Evolutionary conservation across 2,888 invertebrate genomes (phyloP).

Genomic region (Perizoma flavofasciatum): DNA sequence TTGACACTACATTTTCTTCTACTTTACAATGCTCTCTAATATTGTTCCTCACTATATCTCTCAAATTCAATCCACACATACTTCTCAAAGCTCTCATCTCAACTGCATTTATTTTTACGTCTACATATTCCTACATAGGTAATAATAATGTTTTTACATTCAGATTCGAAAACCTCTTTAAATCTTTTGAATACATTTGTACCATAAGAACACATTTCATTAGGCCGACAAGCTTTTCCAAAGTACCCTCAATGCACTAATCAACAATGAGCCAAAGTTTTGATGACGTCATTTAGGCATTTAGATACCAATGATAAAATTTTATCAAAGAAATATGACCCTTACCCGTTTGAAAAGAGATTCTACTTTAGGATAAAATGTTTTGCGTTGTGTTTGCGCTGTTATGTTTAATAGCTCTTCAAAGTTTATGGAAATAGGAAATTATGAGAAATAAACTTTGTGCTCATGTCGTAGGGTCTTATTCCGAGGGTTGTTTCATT

Average conservation of each 20-base stretch:
- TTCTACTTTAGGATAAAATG: constrained; percentile 16
- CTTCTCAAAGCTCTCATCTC: too few relatives aligned
- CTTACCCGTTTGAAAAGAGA: constrained; percentile 1
- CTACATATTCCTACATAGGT: too few relatives aligned
- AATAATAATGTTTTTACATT: too few relatives aligned
- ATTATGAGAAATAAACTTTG: constrained; percentile 44
- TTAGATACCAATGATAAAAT: constrained; percentile 14
- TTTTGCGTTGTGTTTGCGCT: constrained; percentile 38
- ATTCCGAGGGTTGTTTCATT: constrained; percentile 33
- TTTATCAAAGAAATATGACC: constrained; percentile 2
- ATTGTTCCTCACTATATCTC: too few relatives aligned
- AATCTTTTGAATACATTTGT: constrained; percentile 7
- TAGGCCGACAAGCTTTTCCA: constrained; percentile 16
- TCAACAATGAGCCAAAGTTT: constrained; percentile 32
- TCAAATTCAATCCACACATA: too few relatives aligned
- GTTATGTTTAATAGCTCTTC: constrained; percentile 43
- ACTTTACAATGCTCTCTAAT: too few relatives aligned
- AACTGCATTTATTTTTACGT: too few relatives aligned
- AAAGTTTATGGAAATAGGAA: constrained; percentile 43
- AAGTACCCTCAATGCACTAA: constrained; percentile 29
- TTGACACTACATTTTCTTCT: too few relatives aligned
- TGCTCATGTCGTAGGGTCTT: constrained; percentile 39
- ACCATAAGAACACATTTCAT: constrained; percentile 12
- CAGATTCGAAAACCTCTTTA: constrained; percentile 1
- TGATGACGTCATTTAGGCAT: constrained; percentile 25